Percentiles rank a stretch among this genome's conserved stretches.
Conservation (phyloP, 2,888 invertebrate genomes). For the Caenorhabditis japonica region DNA sequence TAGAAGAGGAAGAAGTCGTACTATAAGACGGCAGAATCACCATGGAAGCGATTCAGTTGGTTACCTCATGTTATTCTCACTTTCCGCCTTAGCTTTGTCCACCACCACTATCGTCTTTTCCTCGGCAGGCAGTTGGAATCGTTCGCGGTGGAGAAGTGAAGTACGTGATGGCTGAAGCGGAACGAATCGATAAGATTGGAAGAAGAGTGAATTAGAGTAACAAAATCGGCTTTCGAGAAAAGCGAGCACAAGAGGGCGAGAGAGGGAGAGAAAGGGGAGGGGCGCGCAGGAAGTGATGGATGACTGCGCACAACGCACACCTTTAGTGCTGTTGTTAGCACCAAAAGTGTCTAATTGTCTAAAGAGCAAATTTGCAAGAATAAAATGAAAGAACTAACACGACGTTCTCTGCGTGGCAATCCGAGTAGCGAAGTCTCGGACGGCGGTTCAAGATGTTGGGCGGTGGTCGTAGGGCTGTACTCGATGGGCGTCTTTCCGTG, state of each 20-base stretch:
- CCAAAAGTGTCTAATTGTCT: slow-evolving; percentile 1
- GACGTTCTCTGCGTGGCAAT: slow-evolving; percentile 32
- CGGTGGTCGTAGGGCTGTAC: slow-evolving; percentile 28
- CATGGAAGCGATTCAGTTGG: too few species aligned
- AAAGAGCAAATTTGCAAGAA: background rate
- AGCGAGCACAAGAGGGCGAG: background rate
- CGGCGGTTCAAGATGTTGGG: slow-evolving; percentile 10
- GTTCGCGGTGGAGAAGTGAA: slow-evolving; percentile 38
- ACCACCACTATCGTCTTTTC: slow-evolving; percentile 11
- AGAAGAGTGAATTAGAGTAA: background rate
- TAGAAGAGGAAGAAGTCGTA: slow-evolving; percentile 34
- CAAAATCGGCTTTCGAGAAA: too few species aligned
- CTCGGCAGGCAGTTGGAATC: slow-evolving; percentile 32
- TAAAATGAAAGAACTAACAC: slow-evolving; percentile 15
- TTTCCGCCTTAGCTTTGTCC: background rate
- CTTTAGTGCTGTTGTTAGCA: too few species aligned
- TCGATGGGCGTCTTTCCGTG: slow-evolving; percentile 44
- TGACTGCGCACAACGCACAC: slow-evolving; percentile 18
- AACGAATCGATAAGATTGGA: background rate
- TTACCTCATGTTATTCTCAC: slow-evolving; percentile 35
- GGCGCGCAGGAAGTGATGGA: slow-evolving; percentile 19
- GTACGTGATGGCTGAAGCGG: slow-evolving; percentile 47
- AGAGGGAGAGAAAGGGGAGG: slow-evolving; percentile 11
- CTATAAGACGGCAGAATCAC: slow-evolving; percentile 5
- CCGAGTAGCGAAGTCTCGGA: slow-evolving; percentile 2